Conservation (phyloP, 2,888 invertebrate genomes). For the Cheilosia scutellata region DNA sequence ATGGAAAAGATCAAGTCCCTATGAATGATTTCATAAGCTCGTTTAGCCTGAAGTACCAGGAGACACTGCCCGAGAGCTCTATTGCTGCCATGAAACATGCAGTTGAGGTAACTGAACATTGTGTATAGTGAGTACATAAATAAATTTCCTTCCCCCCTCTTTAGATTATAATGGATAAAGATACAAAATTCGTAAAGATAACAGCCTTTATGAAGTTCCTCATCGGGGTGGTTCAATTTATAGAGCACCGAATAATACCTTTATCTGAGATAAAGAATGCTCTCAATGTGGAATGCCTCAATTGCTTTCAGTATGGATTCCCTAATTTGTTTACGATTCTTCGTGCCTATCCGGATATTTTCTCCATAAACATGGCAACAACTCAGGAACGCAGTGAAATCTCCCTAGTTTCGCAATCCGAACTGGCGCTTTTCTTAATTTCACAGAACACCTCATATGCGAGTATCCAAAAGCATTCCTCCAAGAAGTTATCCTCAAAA, state of each 20-base stretch:
- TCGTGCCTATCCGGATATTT: slow-evolving; percentile 82
- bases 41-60: slow-evolving; percentile 80
- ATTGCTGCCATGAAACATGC: slow-evolving; percentile 83
- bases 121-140: not conserved
- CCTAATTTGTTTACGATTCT: slow-evolving; percentile 82
- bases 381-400: slow-evolving; percentile 82
- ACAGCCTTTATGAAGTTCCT: slow-evolving; percentile 82
- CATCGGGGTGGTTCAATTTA: slow-evolving; percentile 80
- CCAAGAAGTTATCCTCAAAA: slow-evolving; percentile 52
- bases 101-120: slow-evolving; percentile 79
- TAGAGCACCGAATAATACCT: slow-evolving; percentile 81
- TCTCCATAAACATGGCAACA: slow-evolving; percentile 79
- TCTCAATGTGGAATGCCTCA: slow-evolving; percentile 78
- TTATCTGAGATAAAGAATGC: slow-evolving; percentile 81
- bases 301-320: slow-evolving; percentile 77
- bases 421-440: slow-evolving; percentile 70
- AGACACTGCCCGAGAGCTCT: slow-evolving; percentile 78
- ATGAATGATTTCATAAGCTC: slow-evolving; percentile 79
- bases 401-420: slow-evolving; percentile 79
- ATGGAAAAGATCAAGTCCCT: slow-evolving; percentile 76
- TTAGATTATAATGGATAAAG: slow-evolving; percentile 80
- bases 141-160: not conserved
- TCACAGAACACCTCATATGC: slow-evolving; percentile 31
- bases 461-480: slow-evolving; percentile 22
- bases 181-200: slow-evolving; percentile 79